These are phyloP conservation scores for Eulemur mongoz DNA, from an alignment of 2,797 vertebrate genomes.

Conservation along the genomic window DNA sequence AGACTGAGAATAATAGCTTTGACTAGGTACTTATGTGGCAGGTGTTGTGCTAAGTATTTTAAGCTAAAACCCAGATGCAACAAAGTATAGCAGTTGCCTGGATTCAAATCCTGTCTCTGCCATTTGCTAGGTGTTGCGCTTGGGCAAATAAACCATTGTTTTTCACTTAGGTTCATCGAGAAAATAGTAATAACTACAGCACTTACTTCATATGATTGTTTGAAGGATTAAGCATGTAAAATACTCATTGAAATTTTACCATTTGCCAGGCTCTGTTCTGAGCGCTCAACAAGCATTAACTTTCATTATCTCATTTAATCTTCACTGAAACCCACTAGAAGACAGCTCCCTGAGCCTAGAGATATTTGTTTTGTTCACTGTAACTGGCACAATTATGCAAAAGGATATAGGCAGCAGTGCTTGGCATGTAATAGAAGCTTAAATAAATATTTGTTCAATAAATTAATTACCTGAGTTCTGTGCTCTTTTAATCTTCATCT, in stretches of 20 bases:
- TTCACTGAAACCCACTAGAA: background rate
- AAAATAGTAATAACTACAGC: background rate
- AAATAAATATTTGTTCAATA: background rate
- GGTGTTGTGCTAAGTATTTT: background rate
- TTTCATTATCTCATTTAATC: background rate
- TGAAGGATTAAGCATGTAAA: background rate
- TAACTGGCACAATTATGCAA: background rate
- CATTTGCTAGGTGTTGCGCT: background rate
- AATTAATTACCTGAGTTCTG: background rate
- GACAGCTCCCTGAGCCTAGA: background rate
- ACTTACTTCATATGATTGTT: background rate
- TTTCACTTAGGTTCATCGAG: background rate
- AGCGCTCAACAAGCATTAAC: background rate
- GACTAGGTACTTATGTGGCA: background rate
- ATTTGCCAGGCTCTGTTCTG: background rate
- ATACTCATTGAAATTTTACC: background rate
- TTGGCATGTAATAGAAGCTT: background rate
- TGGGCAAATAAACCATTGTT: background rate
- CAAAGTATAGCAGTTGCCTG: background rate
- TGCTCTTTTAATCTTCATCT: background rate
- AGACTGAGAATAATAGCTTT: conserved; percentile 21
- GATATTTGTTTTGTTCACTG: background rate
- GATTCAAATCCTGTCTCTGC: background rate
- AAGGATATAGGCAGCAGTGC: background rate
- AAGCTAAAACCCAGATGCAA: background rate